These are phyloP conservation scores for Agapostemon virescens DNA, from an alignment of 2,888 invertebrate species.

Conservation along the genomic window DNA sequence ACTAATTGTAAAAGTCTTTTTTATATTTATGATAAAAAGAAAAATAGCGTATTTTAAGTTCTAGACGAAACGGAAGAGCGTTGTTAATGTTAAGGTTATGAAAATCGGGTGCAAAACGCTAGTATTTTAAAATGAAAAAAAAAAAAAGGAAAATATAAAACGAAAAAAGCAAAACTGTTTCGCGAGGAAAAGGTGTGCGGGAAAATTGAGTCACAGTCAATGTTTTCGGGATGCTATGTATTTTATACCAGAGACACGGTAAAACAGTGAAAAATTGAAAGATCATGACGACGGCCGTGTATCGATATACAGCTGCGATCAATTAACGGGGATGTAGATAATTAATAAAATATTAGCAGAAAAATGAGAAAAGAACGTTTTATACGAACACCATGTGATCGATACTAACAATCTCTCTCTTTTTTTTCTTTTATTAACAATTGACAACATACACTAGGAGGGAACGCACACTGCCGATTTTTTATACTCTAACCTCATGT, in stretches of 20 bases:
- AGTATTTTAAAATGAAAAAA: background rate
- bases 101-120: slow-evolving; percentile 6
- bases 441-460: slow-evolving; percentile 10
- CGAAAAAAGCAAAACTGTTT: slow-evolving; percentile 6
- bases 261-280: slow-evolving; percentile 26
- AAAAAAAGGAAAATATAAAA: background rate
- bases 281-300: slow-evolving; percentile 18
- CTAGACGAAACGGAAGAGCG: background rate
- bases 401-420: slow-evolving; percentile 20
- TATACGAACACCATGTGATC: slow-evolving; percentile 31
- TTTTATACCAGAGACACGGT: slow-evolving; percentile 29
- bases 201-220: slow-evolving; percentile 23
- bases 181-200: background rate
- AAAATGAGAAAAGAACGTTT: slow-evolving; percentile 26
- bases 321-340: slow-evolving; percentile 22
- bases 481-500: slow-evolving; percentile 35
- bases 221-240: slow-evolving; percentile 26
- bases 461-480: slow-evolving; percentile 43
- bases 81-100: slow-evolving; percentile 5
- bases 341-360: slow-evolving; percentile 25
- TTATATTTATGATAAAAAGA: slow-evolving; percentile 34
- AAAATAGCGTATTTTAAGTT: slow-evolving; percentile 27
- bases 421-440: slow-evolving; percentile 23
- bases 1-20: slow-evolving; percentile 10
- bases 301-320: slow-evolving; percentile 18